phyloP scores from a whole-genome alignment of 1,140 invertebrate species.

The Tetraneura akinire region DNA sequence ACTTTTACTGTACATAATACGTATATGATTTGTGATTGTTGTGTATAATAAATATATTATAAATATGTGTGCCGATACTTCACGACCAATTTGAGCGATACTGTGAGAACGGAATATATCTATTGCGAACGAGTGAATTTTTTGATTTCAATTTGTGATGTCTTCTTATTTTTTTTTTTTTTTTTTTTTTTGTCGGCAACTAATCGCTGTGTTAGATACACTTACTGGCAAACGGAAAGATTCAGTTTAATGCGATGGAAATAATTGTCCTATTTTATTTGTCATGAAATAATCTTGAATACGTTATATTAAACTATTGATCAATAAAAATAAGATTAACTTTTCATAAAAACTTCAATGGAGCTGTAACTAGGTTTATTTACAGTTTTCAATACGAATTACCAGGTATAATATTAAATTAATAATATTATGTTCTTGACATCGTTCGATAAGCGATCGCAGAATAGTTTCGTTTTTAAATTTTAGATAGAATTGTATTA shows the following conservation, averaged over 20 bases:
- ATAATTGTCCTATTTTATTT: conserved; percentile 15
- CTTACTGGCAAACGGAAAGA: not conserved
- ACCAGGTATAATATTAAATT: too few relatives aligned
- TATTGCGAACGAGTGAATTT: conserved; percentile 44
- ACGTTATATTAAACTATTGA: not conserved
- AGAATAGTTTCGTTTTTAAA: too few relatives aligned
- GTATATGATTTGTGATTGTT: conserved; percentile 38
- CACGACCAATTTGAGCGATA: conserved; percentile 44
- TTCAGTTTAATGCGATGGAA: not conserved
- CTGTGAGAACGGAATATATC: conserved; percentile 46
- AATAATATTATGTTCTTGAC: too few relatives aligned
- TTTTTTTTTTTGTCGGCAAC: conserved; percentile 44
- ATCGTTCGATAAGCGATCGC: too few relatives aligned
- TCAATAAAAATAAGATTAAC: not conserved
- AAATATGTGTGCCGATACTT: conserved; percentile 44
- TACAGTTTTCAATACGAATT: not conserved
- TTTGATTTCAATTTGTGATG: conserved; percentile 46
- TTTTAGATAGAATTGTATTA: too few relatives aligned
- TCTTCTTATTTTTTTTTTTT: too few relatives aligned
- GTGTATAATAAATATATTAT: too few relatives aligned
- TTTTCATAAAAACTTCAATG: not conserved
- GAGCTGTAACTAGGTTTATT: not conserved
- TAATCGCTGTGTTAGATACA: conserved; percentile 37
- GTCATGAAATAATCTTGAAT: conserved; percentile 6
- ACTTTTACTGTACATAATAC: conserved; percentile 22